Percentiles rank a stretch among this genome's conserved stretches.
phyloP scores from a whole-genome alignment of 2,113 vertebrate genomes.

The Semicossyphus pulcher region DNA sequence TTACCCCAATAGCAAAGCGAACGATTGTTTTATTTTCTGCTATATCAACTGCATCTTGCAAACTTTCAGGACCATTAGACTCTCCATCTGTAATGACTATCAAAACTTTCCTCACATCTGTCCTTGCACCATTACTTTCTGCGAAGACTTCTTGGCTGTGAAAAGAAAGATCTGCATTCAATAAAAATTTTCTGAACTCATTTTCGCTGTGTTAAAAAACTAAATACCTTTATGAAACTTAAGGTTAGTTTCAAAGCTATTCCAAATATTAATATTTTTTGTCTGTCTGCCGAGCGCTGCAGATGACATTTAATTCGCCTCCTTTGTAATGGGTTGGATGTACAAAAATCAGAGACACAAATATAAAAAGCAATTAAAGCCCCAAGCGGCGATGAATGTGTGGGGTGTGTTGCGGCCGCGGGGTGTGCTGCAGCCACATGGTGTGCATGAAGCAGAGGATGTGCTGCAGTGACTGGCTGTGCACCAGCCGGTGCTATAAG shows the following conservation, averaged over 20 bases:
- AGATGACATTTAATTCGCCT: too few species aligned
- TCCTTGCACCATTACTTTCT: background rate
- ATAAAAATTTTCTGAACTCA: background rate
- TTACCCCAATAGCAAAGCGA: conserved; percentile 81
- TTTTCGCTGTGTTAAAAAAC: background rate
- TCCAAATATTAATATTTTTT: background rate
- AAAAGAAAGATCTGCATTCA: background rate
- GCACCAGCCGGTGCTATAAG: too few species aligned
- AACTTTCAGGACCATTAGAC: rapidly evolving
- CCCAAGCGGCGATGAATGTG: too few species aligned
- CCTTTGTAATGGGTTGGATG: too few species aligned
- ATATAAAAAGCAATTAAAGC: too few species aligned
- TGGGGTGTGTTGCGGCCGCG: too few species aligned
- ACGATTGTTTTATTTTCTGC: conserved; percentile 45
- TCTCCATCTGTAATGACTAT: conserved; percentile 82
- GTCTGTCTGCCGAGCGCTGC: too few species aligned
- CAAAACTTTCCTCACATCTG: conserved; percentile 69
- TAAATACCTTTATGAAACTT: too few species aligned
- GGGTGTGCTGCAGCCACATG: too few species aligned
- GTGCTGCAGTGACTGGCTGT: too few species aligned
- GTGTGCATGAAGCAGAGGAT: too few species aligned
- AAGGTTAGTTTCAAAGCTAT: background rate
- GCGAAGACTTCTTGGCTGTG: conserved; percentile 53
- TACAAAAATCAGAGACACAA: too few species aligned
- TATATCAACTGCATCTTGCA: rapidly evolving